Base-by-base conservation (phyloP, 2,113 vertebrate genomes). In the Aptenodytes forsteri region DNA sequence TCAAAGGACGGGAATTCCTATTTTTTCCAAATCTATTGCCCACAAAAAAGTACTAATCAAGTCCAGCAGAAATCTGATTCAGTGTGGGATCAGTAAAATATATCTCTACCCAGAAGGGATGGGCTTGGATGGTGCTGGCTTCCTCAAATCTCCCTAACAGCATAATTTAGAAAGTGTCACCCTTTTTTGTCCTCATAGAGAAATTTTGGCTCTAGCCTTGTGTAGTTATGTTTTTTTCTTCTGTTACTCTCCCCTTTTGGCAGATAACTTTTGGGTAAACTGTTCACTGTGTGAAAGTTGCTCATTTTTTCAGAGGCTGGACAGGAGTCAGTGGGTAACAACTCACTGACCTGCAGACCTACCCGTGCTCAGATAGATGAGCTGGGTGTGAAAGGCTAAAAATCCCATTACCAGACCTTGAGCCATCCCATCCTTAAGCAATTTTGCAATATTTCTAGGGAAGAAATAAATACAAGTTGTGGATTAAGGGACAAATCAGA, bases 341-440 rank as follows among this genome's bases (percentile, higher is more conserved):
- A 94, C 78, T 96, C 89, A 89, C 80, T 95, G 97, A 95, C 94
- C 96, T 97, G 61, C 79, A 91, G 95, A 97, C 93, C 89, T 96
- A 87, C 81, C 70, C 69, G 6, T 34, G 81, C 59, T 96, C 95
- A 96, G 91, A 97, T 96, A 96, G 91, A 94, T 96, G 94, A 96
- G 86, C 58, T 89, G 42, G 32, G 54, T 80, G 89, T 95, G 81
- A 97, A 96, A 97, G 94, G 94, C 93, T 94, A 94, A 94, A 96
- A 96, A 97, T 96, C 83, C 94, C 72, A 97, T 97, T 97, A 97
- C 86, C 83, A 96, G 97, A 91, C 96, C 91, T 96, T 96, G 94
- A 97, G 93, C 89, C 87, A 96, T 85, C 36, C 56, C 82, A 73
- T 96, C 84, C 73, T 96, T 77, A 97, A 91, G 87, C 73, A 91